Conservation (phyloP, 2,113 vertebrate genomes). For the Oncorhynchus nerka region DNA sequence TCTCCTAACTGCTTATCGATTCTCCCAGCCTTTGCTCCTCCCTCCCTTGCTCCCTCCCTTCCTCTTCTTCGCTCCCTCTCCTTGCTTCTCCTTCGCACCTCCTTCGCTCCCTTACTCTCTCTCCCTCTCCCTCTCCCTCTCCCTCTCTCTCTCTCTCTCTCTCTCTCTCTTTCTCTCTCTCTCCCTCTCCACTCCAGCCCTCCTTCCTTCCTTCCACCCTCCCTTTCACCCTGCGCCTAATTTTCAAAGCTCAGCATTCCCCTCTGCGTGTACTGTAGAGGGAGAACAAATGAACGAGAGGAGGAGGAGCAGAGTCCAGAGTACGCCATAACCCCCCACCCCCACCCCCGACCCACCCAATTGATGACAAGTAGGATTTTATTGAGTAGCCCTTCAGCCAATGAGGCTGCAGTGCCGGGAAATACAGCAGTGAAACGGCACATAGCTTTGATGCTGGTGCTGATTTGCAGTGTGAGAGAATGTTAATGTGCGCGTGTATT, state of each 20-base stretch:
- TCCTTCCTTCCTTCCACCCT: neutral
- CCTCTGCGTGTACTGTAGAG: slow-evolving; percentile 27
- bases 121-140: too few relatives aligned
- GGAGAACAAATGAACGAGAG: slow-evolving; percentile 5
- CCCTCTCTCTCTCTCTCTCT: neutral
- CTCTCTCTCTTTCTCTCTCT: neutral
- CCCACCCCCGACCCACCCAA: slow-evolving; percentile 36
- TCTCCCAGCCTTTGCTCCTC: neutral
- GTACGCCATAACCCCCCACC: slow-evolving; percentile 54
- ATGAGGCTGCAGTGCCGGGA: slow-evolving; percentile 69
- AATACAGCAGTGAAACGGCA: slow-evolving; percentile 73
- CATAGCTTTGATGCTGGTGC: slow-evolving; percentile 51
- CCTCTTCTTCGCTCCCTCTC: neutral
- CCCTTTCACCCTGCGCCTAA: slow-evolving; percentile 47
- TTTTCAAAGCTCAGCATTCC: slow-evolving; percentile 71
- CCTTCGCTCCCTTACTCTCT: too few relatives aligned
- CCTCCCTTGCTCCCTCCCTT: neutral
- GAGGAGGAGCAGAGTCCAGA: slow-evolving; percentile 51
- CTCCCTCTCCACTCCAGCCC: neutral
- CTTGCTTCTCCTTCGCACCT: neutral
- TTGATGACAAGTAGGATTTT: slow-evolving; percentile 56
- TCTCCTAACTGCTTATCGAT: slow-evolving; percentile 37
- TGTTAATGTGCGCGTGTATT: slow-evolving; percentile 51
- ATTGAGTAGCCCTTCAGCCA: slow-evolving; percentile 64
- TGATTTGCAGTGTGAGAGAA: slow-evolving; percentile 57